Base-by-base conservation (phyloP, 2,797 vertebrate species). In the Triplophysa yarkandensis region DNA sequence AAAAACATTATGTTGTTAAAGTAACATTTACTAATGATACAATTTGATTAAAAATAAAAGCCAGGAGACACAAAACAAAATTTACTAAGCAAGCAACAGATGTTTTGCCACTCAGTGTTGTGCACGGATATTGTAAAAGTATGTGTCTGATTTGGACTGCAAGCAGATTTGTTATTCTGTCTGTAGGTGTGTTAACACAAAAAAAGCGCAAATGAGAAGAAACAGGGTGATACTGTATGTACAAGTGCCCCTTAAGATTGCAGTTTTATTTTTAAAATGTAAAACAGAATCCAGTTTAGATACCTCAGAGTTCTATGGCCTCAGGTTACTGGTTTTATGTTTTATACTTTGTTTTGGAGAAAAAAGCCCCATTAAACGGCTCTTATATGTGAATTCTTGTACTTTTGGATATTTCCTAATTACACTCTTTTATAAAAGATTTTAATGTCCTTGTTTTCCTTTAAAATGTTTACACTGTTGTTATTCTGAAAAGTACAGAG, bases 391-490 rank as follows among this genome's bases (percentile, higher is more conserved):
- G 81, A 83, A 82, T 65, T 39, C 43, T 62, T 87, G 79, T 87
- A 81, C 76, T 79, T 84, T 88, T 87, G 83, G 88, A 88, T 87
- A 85, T 88, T 89, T 89, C 85, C 57, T 85, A 84, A 82, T 83
- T 76, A 83, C 60, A 75, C 43, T 75, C 68, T 81, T 87, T 79
- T 82, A 87, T 88, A 88, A 82, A 89, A 90, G 82, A 21, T 79
- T 73, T 69, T 68, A 77, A 74, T 44, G 66, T 82, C 75, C 69
- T 60, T 85, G 83, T 89, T 84, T 86, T 76, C 81, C 77, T 79
- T 73, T 76, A 80, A 77, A 83, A 76, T 44, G 11, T 58, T 54
- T 11, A 54, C n/a, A 48, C 46, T 4, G 19, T 3, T 21, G 21
- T 52, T 10, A 25, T 48, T 46, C 48, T 50, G 19, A 54, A 25